Percentiles rank a stretch among this genome's conserved stretches.
These are phyloP conservation scores for Yponomeuta cagnagella DNA, from an alignment of 2,888 invertebrate genomes.

Conservation along the genomic window DNA sequence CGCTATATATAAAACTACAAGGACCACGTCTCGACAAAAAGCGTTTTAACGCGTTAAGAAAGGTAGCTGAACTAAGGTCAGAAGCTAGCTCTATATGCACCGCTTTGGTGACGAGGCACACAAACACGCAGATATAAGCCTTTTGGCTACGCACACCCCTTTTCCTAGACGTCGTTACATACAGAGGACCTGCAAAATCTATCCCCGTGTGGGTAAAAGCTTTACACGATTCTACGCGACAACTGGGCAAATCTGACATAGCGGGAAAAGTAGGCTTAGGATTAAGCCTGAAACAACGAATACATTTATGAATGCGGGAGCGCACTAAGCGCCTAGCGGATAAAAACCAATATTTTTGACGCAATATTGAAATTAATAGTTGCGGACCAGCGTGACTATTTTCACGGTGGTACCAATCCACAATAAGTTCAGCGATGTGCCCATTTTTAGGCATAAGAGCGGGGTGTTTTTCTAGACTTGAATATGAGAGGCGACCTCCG, in stretches of 20 bases:
- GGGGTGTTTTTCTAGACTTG: too few species aligned
- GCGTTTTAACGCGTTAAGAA: neutral
- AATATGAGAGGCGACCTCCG: too few species aligned
- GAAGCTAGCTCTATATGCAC: neutral
- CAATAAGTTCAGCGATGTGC: too few species aligned
- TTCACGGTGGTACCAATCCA: constrained; percentile 17
- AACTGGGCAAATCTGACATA: constrained; percentile 17
- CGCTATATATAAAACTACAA: neutral
- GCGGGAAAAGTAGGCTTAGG: constrained; percentile 16
- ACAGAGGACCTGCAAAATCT: neutral
- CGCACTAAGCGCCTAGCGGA: constrained; percentile 18
- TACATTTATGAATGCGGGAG: constrained; percentile 14
- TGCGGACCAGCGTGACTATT: constrained; percentile 20
- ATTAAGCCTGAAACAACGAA: constrained; percentile 16
- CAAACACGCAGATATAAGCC: constrained; percentile 16
- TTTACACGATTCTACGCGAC: constrained; percentile 16
- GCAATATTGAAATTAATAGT: constrained; percentile 18
- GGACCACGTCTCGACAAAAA: neutral
- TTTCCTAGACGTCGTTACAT: neutral
- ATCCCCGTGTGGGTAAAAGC: neutral
- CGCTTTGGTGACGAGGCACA: constrained; percentile 1
- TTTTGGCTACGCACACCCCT: constrained; percentile 17
- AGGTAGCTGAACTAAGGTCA: neutral
- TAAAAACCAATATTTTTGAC: constrained; percentile 20
- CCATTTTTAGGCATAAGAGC: too few species aligned